Evolutionary conservation across 2,797 vertebrate species (phyloP).

Genomic region (Synanceia verrucosa): DNA sequence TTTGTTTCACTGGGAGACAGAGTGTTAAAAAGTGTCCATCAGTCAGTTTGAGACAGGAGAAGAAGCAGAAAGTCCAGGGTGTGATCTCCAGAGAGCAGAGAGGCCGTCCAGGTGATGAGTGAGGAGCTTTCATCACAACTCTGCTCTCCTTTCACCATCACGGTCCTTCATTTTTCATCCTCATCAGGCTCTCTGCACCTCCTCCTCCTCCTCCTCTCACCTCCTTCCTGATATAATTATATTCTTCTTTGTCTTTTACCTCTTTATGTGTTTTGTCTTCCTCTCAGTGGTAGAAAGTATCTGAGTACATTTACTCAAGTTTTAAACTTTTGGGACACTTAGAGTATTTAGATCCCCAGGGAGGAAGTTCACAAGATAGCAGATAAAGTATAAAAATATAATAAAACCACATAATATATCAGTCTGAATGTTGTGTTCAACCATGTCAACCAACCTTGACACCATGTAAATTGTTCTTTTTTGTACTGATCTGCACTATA

Average conservation of each 20-base stretch:
- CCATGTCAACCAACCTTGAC: no score
- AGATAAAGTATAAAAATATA: no score
- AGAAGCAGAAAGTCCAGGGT: conserved; percentile 48
- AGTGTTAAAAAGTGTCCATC: conserved; percentile 48
- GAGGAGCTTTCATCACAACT: conserved; percentile 75
- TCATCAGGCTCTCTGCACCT: conserved; percentile 35
- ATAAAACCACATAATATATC: no score
- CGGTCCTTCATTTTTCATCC: conserved; percentile 48
- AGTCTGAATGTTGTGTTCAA: no score
- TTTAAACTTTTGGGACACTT: neutral
- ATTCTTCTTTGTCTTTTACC: neutral
- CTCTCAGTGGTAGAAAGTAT: neutral
- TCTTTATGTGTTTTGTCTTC: no score
- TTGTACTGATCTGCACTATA: no score
- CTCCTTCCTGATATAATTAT: no score
- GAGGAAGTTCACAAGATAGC: no score
- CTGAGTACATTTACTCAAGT: neutral
- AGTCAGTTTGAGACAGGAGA: conserved; percentile 52
- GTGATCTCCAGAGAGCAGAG: conserved; percentile 50
- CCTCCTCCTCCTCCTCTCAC: neutral
- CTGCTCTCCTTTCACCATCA: conserved; percentile 65
- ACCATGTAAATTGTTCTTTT: no score
- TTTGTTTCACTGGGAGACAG: conserved; percentile 14
- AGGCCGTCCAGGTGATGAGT: conserved; percentile 63
- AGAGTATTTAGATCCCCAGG: no score